Evolutionary conservation across 2,888 invertebrate species (phyloP), one percentile per base, ranked within the genome.

Genomic region (Protodeltote pygarga): DNA sequence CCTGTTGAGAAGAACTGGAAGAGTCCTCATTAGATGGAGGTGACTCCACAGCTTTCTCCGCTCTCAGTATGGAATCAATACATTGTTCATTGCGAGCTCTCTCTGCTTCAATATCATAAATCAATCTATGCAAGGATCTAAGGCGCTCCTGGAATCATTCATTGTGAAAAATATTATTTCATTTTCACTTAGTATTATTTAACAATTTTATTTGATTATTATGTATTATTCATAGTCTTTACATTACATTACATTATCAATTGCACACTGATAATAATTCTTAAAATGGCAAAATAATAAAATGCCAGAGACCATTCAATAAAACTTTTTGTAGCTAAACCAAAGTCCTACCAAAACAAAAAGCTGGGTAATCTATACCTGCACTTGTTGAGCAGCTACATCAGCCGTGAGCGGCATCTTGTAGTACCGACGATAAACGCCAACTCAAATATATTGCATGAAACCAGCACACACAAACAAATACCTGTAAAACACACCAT

Each of bases 71-170:
- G 47, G 95, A 94, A 37, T 95, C 95, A 42, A 98, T 93, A 42
- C 96, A 97, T 41, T 95, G 94, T 75, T 98, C 97, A 71, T 96
- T 96, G 29, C 95, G 93, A n/a, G 93, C 92, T 38, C 97, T 93
- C 75, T 97, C 97, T 34, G 94, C 94, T 80, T 97, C 97, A 65
- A 98, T 95, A 40, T 97, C 96, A 79, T 96, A 95, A 21, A 97
- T 94, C 5, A 97, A 84, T 28, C 94, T 93, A 69, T 96, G 95
- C 8, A 98, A 89, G 3, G 95, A 94, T 75, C 96, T 95, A 11
- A 98, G 85, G 10, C 97, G 94, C 65, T 98, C 98, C 94, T 97
- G 81, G 72, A 77, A 73, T 27, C 10, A 46, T 51, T n/a, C n/a
- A n/a, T n/a, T n/a, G n/a, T n/a, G n/a, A n/a, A n/a, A n/a, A n/a